Evolutionary conservation across 2,113 vertebrate genomes (phyloP).

Genomic region (Cryptoleucopteryx plumbea): DNA sequence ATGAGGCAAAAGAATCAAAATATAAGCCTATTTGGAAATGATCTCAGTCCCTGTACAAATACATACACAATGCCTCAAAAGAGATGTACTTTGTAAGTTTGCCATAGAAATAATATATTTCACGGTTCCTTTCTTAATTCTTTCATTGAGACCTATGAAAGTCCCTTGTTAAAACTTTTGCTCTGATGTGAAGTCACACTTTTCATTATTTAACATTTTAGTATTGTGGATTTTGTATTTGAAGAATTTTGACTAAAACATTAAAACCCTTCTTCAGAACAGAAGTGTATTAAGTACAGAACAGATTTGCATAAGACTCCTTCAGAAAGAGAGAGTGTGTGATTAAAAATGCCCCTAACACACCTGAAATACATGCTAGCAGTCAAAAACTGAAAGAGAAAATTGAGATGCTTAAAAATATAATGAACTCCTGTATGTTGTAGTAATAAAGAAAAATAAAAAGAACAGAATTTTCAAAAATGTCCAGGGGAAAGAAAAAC

Average conservation of each 20-base stretch:
- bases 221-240: neutral
- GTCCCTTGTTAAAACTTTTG: neutral
- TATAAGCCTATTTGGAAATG: neutral
- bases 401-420: constrained; percentile 21
- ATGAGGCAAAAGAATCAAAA: neutral
- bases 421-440: neutral
- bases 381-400: neutral
- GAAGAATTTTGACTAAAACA: constrained; percentile 14
- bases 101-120: neutral
- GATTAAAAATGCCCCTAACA: neutral
- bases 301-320: constrained; percentile 16
- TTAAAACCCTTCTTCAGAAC: neutral
- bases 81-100: neutral
- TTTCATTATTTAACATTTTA: constrained; percentile 14
- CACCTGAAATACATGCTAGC: neutral
- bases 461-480: neutral
- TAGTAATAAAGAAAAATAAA: neutral
- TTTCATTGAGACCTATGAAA: neutral
- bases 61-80: neutral
- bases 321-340: neutral
- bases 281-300: neutral
- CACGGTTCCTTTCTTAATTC: neutral
- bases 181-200: neutral
- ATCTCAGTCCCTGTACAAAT: neutral
- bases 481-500: neutral